Evolutionary conservation across 2,888 invertebrate genomes (phyloP).

Genomic region (Drosophila paramelanica): DNA sequence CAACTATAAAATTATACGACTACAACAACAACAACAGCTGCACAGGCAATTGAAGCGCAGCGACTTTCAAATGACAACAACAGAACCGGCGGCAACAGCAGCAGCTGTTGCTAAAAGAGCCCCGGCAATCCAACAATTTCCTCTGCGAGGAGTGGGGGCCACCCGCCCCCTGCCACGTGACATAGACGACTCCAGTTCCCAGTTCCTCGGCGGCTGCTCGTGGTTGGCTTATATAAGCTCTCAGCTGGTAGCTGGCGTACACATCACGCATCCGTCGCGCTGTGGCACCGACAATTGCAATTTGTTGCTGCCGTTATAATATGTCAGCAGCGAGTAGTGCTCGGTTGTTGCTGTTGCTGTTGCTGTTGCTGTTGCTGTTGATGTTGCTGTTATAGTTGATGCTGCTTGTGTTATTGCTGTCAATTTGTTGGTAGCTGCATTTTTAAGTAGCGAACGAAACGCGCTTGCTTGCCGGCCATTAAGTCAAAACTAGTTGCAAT

Average conservation of each 20-base stretch:
- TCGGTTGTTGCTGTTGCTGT: slow-evolving; percentile 16
- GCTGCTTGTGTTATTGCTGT: slow-evolving; percentile 36
- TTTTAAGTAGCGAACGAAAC: slow-evolving; percentile 68
- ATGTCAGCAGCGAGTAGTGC: slow-evolving; percentile 19
- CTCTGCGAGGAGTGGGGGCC: slow-evolving; percentile 26
- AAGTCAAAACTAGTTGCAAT: slow-evolving; percentile 37
- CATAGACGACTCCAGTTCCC: slow-evolving; percentile 21
- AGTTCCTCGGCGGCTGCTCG: slow-evolving; percentile 16
- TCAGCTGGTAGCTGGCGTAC: slow-evolving; percentile 18
- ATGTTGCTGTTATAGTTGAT: slow-evolving; percentile 24
- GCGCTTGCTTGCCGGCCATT: slow-evolving; percentile 60
- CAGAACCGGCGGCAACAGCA: slow-evolving; percentile 14
- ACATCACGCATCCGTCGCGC: slow-evolving; percentile 67
- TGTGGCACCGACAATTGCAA: slow-evolving; percentile 57
- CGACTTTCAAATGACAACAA: slow-evolving; percentile 30
- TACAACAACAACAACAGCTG: slow-evolving; percentile 1
- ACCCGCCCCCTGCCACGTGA: slow-evolving; percentile 29
- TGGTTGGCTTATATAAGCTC: slow-evolving; percentile 45
- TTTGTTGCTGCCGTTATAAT: slow-evolving; percentile 44
- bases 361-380: slow-evolving; percentile 21
- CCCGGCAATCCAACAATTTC: slow-evolving; percentile 22
- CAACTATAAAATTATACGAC: slow-evolving; percentile 18
- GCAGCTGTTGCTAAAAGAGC: slow-evolving; percentile 29
- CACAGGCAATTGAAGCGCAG: slow-evolving; percentile 35
- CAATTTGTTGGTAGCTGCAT: slow-evolving; percentile 69